Evolutionary conservation across 2,113 vertebrate genomes (phyloP).

Genomic region (Hippolais icterina): DNA sequence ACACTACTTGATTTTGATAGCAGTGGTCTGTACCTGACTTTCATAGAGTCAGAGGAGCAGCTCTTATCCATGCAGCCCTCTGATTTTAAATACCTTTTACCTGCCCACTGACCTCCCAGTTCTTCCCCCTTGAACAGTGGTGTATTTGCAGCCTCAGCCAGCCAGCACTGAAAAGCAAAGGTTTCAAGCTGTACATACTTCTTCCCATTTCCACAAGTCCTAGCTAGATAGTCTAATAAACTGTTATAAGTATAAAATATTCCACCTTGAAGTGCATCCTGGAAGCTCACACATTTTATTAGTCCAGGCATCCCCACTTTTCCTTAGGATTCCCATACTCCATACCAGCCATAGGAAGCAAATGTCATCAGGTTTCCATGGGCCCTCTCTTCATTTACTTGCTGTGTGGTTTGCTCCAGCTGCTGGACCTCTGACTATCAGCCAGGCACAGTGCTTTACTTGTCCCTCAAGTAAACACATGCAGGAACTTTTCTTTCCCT

Average conservation of each 20-base stretch:
- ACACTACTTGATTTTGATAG: constrained; percentile 24
- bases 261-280: background rate
- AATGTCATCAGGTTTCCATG: background rate
- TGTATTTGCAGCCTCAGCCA: background rate
- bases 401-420: background rate
- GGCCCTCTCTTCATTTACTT: background rate
- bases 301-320: background rate
- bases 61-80: constrained; percentile 1
- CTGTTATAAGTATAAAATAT: background rate
- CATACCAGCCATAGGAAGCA: background rate
- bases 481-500: background rate
- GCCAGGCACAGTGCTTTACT: background rate
- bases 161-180: background rate
- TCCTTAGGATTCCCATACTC: background rate
- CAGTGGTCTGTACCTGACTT: background rate
- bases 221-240: background rate
- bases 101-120: background rate
- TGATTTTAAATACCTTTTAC: constrained; percentile 32
- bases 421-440: background rate
- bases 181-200: background rate
- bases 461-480: background rate
- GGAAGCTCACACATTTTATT: background rate
- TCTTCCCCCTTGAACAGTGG: background rate
- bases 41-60: background rate
- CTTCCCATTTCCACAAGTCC: background rate